Percentiles rank a stretch among this genome's conserved stretches.
Conservation (phyloP, 2,113 vertebrate species). For the Athene cunicularia region DNA sequence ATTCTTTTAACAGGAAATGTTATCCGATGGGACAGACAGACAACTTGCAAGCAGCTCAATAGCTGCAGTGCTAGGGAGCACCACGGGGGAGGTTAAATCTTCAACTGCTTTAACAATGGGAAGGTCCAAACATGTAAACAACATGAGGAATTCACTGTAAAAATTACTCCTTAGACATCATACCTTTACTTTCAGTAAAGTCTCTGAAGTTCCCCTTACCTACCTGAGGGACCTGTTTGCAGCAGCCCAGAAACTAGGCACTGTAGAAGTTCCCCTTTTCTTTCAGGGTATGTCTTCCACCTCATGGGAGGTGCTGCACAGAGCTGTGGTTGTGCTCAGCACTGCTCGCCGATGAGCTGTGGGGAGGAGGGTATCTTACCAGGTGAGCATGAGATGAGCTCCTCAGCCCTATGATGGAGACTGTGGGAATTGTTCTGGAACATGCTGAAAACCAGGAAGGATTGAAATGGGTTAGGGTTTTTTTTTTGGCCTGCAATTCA, state of each 20-base stretch:
- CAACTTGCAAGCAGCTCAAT: background rate
- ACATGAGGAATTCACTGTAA: background rate
- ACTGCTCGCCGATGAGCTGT: background rate
- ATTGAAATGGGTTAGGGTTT: fast-evolving
- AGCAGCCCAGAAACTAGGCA: background rate
- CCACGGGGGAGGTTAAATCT: background rate
- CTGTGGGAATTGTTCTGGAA: background rate
- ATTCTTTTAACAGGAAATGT: conserved; percentile 38
- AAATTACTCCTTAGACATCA: background rate
- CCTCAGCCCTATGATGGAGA: background rate
- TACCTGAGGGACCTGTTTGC: background rate
- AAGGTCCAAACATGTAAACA: background rate
- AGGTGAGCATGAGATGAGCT: background rate
- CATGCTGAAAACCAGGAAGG: background rate
- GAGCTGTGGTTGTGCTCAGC: background rate
- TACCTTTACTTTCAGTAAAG: background rate
- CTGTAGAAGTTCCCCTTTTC: background rate
- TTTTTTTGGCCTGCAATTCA: background rate
- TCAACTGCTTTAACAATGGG: background rate
- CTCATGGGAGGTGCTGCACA: background rate
- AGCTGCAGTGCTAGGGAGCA: background rate
- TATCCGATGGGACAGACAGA: background rate
- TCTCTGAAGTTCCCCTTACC: background rate
- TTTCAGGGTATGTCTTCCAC: background rate
- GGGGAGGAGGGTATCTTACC: background rate